Evolutionary conservation across 1,140 invertebrate species (phyloP).

Genomic region (Akabosia matsudoensis): DNA sequence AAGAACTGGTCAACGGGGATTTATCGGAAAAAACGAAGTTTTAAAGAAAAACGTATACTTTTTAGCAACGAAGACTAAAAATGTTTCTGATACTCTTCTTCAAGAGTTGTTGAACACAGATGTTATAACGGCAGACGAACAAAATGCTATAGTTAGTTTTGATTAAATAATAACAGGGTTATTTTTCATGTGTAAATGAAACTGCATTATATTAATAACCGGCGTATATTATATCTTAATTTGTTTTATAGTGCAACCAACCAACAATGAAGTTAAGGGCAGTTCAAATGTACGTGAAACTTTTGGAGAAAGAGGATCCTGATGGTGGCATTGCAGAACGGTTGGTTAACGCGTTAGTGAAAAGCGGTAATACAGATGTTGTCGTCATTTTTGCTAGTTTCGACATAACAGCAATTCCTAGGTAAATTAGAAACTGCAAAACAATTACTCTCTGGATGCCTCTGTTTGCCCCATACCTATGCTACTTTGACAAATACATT

Average conservation of each 20-base stretch:
- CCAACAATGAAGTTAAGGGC: background rate
- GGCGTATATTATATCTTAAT: background rate
- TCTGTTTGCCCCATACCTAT: background rate
- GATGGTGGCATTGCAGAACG: background rate
- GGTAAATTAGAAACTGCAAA: background rate
- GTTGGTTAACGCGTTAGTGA: background rate
- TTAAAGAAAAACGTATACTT: background rate
- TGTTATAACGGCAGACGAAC: background rate
- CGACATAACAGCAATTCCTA: background rate
- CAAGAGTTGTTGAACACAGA: background rate
- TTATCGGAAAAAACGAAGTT: background rate
- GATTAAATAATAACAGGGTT: background rate
- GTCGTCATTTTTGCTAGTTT: background rate
- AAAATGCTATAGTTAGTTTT: background rate
- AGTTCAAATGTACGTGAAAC: background rate
- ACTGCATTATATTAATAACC: background rate
- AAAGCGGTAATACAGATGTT: background rate
- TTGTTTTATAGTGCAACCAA: background rate
- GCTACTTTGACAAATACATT: background rate
- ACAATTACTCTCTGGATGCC: background rate
- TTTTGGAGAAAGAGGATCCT: background rate
- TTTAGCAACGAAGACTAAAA: background rate
- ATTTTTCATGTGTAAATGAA: background rate
- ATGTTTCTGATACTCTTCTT: background rate
- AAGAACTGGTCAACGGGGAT: background rate